Base-by-base conservation (phyloP, 2,797 vertebrate genomes). In the Xenopus petersii region DNA sequence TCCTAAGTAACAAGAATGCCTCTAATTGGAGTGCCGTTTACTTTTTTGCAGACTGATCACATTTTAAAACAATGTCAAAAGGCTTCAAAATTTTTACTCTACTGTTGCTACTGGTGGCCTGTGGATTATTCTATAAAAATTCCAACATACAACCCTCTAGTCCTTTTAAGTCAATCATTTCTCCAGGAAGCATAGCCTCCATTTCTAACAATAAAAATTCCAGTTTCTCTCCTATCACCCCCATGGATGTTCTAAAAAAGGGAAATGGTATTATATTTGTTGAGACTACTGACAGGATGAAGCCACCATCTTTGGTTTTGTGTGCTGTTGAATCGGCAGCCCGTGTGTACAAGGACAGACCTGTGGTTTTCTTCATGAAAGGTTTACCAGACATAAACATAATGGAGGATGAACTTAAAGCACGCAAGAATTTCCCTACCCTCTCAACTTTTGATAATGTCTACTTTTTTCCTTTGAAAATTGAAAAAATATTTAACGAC, bases 241-340 rank as follows among this genome's bases (percentile, higher is more conserved):
- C 54, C 0, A 86, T 87, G 75, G 81, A 82, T 46, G 74, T 91
- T 76, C 17, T 92, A 81, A 79, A 66, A 71, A 73, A 79, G 0
- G 83, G 85, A 6, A 86, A 54, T 16, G 80, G 83, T 75, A 89
- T 92, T 10, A 85, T 92, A 70, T 91, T 92, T 68, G 75, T 92
- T 74, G 91, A 92, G 81, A 92, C 87, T 0, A 89, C 89, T 0
- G 86, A 91, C 58, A 87, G 82, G 1, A 54, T 83, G 55, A 84
- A 90, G 67, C 89, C 87, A 0, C 62, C 86, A 2, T 80, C 86
- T 0, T 75, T 92, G 71, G 87, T 90, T 63, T 87, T 87, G 4
- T 92, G 91, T 47, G 88, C 90, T 0, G 83, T 92, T 71, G 91
- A 92, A 58, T 92, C 91, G 1, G 89, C 90, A 0, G 87, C 91